Evolutionary conservation across 2,888 invertebrate genomes (phyloP).

Genomic region (Patella pellucida): DNA sequence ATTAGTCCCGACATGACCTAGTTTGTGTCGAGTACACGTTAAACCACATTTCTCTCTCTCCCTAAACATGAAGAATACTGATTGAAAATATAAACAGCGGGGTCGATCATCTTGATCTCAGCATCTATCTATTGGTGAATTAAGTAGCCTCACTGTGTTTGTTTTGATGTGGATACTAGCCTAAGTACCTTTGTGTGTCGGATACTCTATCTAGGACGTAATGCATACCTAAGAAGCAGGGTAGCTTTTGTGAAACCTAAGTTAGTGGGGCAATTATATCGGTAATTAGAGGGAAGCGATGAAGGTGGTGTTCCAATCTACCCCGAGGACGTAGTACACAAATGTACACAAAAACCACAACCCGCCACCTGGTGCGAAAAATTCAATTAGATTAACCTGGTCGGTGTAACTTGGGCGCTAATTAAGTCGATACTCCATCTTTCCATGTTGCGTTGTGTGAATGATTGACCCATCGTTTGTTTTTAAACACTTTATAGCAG

Average conservation of each 20-base stretch:
- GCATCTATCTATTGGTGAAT: too few relatives aligned
- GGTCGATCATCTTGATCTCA: too few relatives aligned
- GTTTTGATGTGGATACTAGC: too few relatives aligned
- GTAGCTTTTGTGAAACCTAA: background rate
- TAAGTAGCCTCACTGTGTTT: too few relatives aligned
- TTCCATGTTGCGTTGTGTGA: too few relatives aligned
- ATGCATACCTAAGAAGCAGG: background rate
- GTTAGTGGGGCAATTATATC: slow-evolving; percentile 1
- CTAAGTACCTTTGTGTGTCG: background rate
- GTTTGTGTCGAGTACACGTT: too few relatives aligned
- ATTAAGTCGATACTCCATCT: background rate
- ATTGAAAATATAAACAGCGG: too few relatives aligned
- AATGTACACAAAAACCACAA: slow-evolving; percentile 6
- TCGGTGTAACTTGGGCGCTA: background rate
- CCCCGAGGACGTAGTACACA: background rate
- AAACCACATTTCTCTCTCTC: too few relatives aligned
- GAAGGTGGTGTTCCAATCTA: background rate
- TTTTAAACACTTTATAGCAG: too few relatives aligned
- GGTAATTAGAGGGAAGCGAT: background rate
- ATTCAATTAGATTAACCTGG: slow-evolving; percentile 9
- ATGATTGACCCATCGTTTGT: too few relatives aligned
- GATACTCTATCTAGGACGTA: background rate
- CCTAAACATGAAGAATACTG: too few relatives aligned
- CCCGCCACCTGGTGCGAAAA: slow-evolving; percentile 5
- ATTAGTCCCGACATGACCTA: too few relatives aligned